These are phyloP conservation scores for Halisarca cf. caerulea DNA, from an alignment of 37 sponge, comb jelly and placozoan species.

Conservation along the genomic window DNA sequence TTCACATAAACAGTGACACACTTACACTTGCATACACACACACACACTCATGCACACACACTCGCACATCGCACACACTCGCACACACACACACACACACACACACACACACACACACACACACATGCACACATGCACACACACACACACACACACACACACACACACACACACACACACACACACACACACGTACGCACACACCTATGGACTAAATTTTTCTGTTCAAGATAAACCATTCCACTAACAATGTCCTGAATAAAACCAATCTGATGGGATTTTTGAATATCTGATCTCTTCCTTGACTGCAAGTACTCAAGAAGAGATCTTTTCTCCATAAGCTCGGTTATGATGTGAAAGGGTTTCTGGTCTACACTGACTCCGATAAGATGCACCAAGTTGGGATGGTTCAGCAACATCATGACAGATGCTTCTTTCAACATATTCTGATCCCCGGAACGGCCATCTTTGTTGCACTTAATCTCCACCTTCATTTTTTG, in stretches of 20 bases:
- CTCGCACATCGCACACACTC: too few species aligned
- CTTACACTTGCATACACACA: too few species aligned
- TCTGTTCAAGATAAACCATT: conserved; percentile 50
- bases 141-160: background rate
- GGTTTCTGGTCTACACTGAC: too few species aligned
- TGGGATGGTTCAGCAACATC: conserved; percentile 73
- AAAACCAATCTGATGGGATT: conserved; percentile 24
- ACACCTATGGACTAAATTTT: too few species aligned
- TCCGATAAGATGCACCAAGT: conserved; percentile 67
- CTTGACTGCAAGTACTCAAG: conserved; percentile 60
- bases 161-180: background rate
- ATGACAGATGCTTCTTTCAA: conserved; percentile 89
- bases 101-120: background rate
- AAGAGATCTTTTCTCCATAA: too few species aligned
- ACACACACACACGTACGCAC: conserved; percentile 1
- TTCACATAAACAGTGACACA: too few species aligned
- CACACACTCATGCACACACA: too few species aligned
- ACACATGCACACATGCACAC: background rate
- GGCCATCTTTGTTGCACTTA: conserved; percentile 81
- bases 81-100: too few species aligned
- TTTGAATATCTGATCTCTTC: conserved; percentile 48
- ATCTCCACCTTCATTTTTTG: conserved; percentile 81
- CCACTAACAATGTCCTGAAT: conserved; percentile 30
- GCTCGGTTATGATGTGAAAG: too few species aligned
- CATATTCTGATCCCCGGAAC: conserved; percentile 60